phyloP scores from a whole-genome alignment of 2,797 vertebrate species.

The Poeciliopsis paucimaculata region DNA sequence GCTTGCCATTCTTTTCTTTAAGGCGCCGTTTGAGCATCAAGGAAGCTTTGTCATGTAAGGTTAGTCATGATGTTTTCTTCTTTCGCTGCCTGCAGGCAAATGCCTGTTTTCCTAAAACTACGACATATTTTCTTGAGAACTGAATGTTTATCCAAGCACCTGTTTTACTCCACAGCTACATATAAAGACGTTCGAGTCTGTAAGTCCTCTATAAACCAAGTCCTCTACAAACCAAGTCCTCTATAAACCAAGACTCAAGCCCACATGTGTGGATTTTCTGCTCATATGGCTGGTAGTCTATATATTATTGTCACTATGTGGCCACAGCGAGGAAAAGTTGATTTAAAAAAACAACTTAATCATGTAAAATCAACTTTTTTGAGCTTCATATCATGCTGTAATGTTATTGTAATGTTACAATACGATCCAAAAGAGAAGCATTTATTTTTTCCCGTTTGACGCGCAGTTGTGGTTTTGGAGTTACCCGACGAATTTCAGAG shows the following conservation, averaged over 20 bases:
- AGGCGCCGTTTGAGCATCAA: background rate
- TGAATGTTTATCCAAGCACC: constrained; percentile 22
- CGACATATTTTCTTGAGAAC: background rate
- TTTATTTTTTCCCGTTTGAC: too few relatives aligned
- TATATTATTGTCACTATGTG: background rate
- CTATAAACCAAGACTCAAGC: background rate
- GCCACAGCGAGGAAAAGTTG: too few relatives aligned
- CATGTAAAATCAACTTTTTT: too few relatives aligned
- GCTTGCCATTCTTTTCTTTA: constrained; percentile 11
- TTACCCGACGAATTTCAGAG: background rate
- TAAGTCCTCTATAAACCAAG: background rate
- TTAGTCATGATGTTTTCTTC: background rate
- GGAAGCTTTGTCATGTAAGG: constrained; percentile 11
- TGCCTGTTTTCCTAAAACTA: background rate
- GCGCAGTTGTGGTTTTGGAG: background rate
- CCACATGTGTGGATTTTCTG: background rate
- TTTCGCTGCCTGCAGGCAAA: background rate
- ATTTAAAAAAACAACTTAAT: too few relatives aligned
- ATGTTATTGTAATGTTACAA: too few relatives aligned
- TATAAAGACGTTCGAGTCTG: background rate
- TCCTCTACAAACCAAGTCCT: too few relatives aligned
- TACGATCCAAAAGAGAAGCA: too few relatives aligned
- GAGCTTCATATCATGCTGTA: too few relatives aligned
- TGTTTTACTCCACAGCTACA: background rate
- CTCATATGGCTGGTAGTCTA: constrained; percentile 6